Percentiles rank a stretch among this genome's conserved stretches.
These are phyloP conservation scores for Plemyria rubiginata DNA, from an alignment of 2,888 invertebrate genomes.

Conservation along the genomic window DNA sequence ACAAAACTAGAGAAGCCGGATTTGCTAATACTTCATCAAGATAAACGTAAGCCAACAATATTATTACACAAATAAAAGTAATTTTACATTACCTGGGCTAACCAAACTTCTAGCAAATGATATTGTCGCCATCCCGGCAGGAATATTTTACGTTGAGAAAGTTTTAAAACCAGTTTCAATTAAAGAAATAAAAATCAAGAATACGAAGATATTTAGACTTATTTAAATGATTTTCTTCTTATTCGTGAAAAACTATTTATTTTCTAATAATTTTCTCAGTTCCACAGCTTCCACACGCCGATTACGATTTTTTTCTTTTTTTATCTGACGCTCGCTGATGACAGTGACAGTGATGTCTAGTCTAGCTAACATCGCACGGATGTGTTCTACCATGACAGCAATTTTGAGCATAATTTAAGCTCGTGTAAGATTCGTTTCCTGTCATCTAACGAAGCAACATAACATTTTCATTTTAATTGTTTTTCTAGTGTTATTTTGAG, in stretches of 20 bases:
- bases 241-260: background rate
- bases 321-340: background rate
- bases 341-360: background rate
- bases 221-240: background rate
- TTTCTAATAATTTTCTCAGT: too few relatives aligned
- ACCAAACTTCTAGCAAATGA: slow-evolving; percentile 80
- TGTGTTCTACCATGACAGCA: background rate
- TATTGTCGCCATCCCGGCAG: slow-evolving; percentile 69
- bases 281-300: background rate
- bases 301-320: background rate
- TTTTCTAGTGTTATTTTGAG: too few relatives aligned
- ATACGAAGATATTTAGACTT: too few relatives aligned
- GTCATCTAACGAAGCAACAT: too few relatives aligned
- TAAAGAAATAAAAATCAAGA: background rate
- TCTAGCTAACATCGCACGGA: background rate
- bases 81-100: slow-evolving; percentile 69
- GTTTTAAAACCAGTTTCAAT: background rate
- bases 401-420: background rate
- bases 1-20: background rate
- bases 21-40: background rate
- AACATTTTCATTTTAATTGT: too few relatives aligned
- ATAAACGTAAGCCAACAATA: slow-evolving; percentile 1
- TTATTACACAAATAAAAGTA: slow-evolving; percentile 11
- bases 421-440: too few relatives aligned
- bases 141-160: background rate